Evolutionary conservation across 2,888 invertebrate genomes (phyloP).

Genomic region (Cremastinae sp.): DNA sequence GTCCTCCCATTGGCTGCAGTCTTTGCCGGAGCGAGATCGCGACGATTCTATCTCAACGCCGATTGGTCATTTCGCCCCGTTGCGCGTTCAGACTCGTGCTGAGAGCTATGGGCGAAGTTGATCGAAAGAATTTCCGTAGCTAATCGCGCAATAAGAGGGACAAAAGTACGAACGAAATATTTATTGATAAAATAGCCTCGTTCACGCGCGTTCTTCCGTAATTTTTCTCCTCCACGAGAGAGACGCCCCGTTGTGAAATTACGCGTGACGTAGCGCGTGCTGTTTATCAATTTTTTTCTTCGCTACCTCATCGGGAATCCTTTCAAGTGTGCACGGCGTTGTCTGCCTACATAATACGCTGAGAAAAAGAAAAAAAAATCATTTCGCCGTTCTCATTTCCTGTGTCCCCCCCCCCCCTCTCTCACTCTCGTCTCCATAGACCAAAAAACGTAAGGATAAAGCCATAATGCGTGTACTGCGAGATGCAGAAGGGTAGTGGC

Average conservation of each 20-base stretch:
- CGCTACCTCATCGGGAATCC: slow-evolving; percentile 18
- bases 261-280: slow-evolving; percentile 27
- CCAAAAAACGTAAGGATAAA: slow-evolving; percentile 33
- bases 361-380: slow-evolving; percentile 28
- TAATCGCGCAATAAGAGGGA: slow-evolving; percentile 59
- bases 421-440: slow-evolving; percentile 16
- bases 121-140: slow-evolving; percentile 64
- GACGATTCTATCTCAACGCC: slow-evolving; percentile 68
- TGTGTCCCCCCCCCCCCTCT: slow-evolving; percentile 28
- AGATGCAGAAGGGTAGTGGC: slow-evolving; percentile 12
- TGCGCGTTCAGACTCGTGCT: slow-evolving; percentile 20
- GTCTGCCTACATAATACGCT: slow-evolving; percentile 42
- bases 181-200: slow-evolving; percentile 50
- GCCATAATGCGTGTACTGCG: slow-evolving; percentile 12
- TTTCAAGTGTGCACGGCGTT: slow-evolving; percentile 36
- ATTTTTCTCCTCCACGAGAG: slow-evolving; percentile 33
- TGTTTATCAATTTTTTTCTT: slow-evolving; percentile 9
- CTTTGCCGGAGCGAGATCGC: slow-evolving; percentile 74
- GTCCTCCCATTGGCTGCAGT: slow-evolving; percentile 67
- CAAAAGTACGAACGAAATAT: slow-evolving; percentile 40
- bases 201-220: slow-evolving; percentile 21
- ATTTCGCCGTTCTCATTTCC: slow-evolving; percentile 51
- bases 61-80: slow-evolving; percentile 69
- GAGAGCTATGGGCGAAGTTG: slow-evolving; percentile 66
- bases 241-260: slow-evolving; percentile 47